Conservation (phyloP, 2,113 vertebrate species). For the Trematomus loennbergii region DNA sequence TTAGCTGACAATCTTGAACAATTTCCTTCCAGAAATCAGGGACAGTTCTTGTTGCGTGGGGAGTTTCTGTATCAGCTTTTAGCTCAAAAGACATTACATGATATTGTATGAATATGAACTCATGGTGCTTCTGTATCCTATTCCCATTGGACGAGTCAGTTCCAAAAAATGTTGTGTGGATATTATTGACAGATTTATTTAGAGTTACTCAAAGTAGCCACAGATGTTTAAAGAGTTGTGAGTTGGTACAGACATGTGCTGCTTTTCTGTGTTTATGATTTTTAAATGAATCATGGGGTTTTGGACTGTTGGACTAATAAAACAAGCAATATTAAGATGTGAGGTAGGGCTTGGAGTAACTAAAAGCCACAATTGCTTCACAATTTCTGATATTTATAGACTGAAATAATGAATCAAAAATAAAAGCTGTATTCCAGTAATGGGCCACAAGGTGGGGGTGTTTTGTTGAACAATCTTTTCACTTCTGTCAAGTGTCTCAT, state of each 20-base stretch:
- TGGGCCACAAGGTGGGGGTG: constrained; percentile 30
- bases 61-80: constrained; percentile 14
- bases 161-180: background rate
- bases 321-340: background rate
- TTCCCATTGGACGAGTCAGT: background rate
- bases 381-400: background rate
- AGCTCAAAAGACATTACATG: background rate
- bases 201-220: too few species aligned
- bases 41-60: background rate
- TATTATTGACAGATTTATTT: too few species aligned
- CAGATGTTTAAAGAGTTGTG: too few species aligned
- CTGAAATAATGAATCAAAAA: background rate
- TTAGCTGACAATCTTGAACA: background rate
- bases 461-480: background rate
- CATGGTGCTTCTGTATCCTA: constrained; percentile 32
- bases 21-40: background rate
- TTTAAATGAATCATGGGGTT: background rate
- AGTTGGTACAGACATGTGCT: too few species aligned
- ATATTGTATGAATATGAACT: constrained; percentile 15
- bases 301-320: background rate
- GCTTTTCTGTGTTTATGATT: background rate
- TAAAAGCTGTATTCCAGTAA: background rate
- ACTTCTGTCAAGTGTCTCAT: background rate
- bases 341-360: background rate
- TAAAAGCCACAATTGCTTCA: background rate